Conservation (phyloP, 2,797 vertebrate species). For the Malurus splendens region DNA sequence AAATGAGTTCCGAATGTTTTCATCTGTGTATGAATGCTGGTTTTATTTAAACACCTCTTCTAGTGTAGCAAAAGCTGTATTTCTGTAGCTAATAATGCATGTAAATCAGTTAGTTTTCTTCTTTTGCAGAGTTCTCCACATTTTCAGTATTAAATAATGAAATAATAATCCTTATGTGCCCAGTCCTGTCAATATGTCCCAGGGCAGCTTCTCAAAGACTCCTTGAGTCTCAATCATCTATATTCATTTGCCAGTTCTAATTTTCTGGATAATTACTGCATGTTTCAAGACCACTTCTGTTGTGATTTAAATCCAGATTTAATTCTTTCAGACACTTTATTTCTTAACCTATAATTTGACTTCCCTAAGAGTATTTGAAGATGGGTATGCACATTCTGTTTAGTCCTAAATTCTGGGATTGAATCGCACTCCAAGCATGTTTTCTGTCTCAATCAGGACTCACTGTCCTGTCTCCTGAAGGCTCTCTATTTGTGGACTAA, state of each 20-base stretch:
- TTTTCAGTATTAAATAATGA: not conserved
- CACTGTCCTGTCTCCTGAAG: not conserved
- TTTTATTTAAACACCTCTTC: not conserved
- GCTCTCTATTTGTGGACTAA: not conserved
- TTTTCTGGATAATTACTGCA: slow-evolving; percentile 22
- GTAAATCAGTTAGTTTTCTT: not conserved
- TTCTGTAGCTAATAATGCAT: not conserved
- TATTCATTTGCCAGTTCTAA: slow-evolving; percentile 18
- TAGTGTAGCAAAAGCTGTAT: not conserved
- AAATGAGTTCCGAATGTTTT: not conserved
- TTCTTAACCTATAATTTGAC: slow-evolving; percentile 6
- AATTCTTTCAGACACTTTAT: slow-evolving; percentile 11
- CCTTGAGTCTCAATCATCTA: not conserved
- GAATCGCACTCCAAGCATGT: not conserved
- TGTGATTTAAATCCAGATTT: not conserved
- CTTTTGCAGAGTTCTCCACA: not conserved
- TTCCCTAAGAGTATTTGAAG: not conserved
- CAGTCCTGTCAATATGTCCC: not conserved
- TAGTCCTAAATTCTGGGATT: not conserved
- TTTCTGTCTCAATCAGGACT: not conserved
- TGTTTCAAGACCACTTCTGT: slow-evolving; percentile 29
- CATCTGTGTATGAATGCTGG: not conserved
- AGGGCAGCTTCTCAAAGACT: slow-evolving; percentile 15
- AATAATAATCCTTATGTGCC: slow-evolving; percentile 1
- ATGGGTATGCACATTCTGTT: not conserved